A percentile compares a stretch with the other conserved stretches of the same genome.
phyloP scores from a whole-genome alignment of 1,140 invertebrate genomes.

The Ceratoteleas bidentatus region DNA sequence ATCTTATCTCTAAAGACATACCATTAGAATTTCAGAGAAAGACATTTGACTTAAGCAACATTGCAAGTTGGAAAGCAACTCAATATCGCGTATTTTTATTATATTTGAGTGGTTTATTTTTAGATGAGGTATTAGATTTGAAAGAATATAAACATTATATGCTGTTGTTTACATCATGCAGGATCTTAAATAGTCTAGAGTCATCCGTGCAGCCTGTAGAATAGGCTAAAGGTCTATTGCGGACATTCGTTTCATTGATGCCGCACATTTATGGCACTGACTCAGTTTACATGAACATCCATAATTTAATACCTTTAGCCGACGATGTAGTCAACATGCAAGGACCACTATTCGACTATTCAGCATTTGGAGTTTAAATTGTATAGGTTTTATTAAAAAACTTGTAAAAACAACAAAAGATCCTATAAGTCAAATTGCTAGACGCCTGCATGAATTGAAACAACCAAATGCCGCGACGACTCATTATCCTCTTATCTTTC shows the following conservation, averaged over 20 bases:
- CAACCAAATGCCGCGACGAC: slow-evolving; percentile 1
- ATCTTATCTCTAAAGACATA: background rate
- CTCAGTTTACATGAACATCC: slow-evolving; percentile 13
- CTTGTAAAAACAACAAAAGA: slow-evolving; percentile 7
- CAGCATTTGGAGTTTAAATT: slow-evolving; percentile 20
- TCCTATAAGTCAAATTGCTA: slow-evolving; percentile 12
- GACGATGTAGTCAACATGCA: background rate
- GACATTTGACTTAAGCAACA: slow-evolving; percentile 3
- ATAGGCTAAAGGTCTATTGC: slow-evolving; percentile 7
- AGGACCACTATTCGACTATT: slow-evolving; percentile 6
- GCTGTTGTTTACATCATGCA: slow-evolving; percentile 17
- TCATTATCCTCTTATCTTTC: slow-evolving; percentile 6
- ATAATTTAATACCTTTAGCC: slow-evolving; percentile 8
- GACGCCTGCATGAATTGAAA: slow-evolving; percentile 9
- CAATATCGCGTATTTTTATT: slow-evolving; percentile 29
- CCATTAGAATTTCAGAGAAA: slow-evolving; percentile 7
- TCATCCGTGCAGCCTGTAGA: background rate
- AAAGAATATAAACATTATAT: slow-evolving; percentile 13
- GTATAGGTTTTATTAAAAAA: slow-evolving; percentile 21
- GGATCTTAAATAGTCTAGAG: slow-evolving; percentile 7
- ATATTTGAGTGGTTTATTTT: slow-evolving; percentile 10
- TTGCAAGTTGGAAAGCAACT: background rate
- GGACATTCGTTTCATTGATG: slow-evolving; percentile 22
- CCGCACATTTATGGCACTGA: slow-evolving; percentile 11
- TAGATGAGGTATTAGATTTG: background rate